Evolutionary conservation across 2,888 invertebrate genomes (phyloP), one percentile per base, ranked within the genome.

Genomic region (Spisula subtruncata): DNA sequence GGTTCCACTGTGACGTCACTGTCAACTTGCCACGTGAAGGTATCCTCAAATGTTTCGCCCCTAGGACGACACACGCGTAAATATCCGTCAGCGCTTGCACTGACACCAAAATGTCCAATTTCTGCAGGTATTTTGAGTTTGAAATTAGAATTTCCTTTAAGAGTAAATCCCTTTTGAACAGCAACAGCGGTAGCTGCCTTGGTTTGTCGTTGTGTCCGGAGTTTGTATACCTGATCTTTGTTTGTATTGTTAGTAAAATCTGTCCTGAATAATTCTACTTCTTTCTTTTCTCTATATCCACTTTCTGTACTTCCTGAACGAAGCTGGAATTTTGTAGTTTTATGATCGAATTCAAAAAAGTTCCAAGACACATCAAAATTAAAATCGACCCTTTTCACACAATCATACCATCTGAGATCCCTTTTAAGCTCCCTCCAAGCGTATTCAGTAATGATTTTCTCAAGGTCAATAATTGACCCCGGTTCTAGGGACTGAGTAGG

Each of bases 1-100:
- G 93, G 93, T 90, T 94, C 94, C 18, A 94, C 94, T 2, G 94
- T 94, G 71, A 94, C 94, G 89, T 94, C 94, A 92, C 94, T 94
- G 84, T 94, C 94, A 35, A 94, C 93, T 84, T 94, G 94, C 94
- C 94, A 94, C 14, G 93, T 93, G 84, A 94, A 94, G 51, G 92
- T 93, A 79, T 94, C 94, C 80, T 94, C 93, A 66, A 94, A 90
- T 20, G 93, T 93, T 87, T 94, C 94, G 14, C 94, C 94, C 25
- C 92, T 89, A 51, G 92, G 88, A 81, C 93, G 91, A 46, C 94
- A 93, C 20, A 94, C 93, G 32, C 93, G 89, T 25, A 94, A 83
- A 85, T 94, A 93, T 12, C 94, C 94, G 87, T 93, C 94, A 35
- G 94, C 91, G 81, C 93, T 94, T 10, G 94, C 94, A 35, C 94